phyloP scores from a whole-genome alignment of 2,113 vertebrate species.

The Thomomys bottae region DNA sequence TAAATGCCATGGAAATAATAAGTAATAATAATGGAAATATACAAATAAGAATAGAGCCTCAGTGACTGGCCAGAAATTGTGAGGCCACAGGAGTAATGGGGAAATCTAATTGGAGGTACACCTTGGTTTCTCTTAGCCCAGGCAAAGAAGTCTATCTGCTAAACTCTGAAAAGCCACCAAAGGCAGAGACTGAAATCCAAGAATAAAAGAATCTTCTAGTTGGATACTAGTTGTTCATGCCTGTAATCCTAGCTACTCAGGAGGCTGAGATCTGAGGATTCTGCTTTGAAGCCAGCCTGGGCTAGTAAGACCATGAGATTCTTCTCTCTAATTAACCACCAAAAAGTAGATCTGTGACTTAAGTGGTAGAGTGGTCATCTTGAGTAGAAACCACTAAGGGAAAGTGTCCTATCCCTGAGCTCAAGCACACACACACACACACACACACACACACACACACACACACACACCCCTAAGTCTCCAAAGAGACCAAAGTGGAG shows the following conservation, averaged over 20 bases:
- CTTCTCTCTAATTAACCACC: too few relatives aligned
- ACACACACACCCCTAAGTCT: not conserved
- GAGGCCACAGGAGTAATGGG: conserved; percentile 24
- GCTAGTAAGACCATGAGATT: too few relatives aligned
- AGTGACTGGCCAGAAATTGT: not conserved
- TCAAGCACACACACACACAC: too few relatives aligned
- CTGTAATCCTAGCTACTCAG: too few relatives aligned
- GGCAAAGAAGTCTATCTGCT: not conserved
- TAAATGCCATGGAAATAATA: not conserved
- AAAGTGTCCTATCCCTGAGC: too few relatives aligned
- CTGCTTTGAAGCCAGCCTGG: too few relatives aligned
- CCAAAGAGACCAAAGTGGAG: not conserved
- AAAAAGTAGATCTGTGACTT: too few relatives aligned
- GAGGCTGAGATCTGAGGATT: too few relatives aligned
- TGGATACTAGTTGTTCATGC: too few relatives aligned
- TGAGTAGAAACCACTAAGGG: too few relatives aligned
- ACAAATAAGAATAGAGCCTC: not conserved
- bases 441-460: too few relatives aligned
- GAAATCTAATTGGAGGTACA: not conserved
- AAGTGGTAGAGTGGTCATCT: too few relatives aligned
- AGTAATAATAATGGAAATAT: not conserved
- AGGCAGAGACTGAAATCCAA: not conserved
- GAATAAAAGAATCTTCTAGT: not conserved
- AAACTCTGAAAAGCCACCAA: not conserved
- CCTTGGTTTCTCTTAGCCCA: not conserved